A percentile compares a stretch with the other conserved stretches of the same genome.
Evolutionary conservation across 1,140 invertebrate species (phyloP).

Genomic region (Stegodyphus mimosarum): DNA sequence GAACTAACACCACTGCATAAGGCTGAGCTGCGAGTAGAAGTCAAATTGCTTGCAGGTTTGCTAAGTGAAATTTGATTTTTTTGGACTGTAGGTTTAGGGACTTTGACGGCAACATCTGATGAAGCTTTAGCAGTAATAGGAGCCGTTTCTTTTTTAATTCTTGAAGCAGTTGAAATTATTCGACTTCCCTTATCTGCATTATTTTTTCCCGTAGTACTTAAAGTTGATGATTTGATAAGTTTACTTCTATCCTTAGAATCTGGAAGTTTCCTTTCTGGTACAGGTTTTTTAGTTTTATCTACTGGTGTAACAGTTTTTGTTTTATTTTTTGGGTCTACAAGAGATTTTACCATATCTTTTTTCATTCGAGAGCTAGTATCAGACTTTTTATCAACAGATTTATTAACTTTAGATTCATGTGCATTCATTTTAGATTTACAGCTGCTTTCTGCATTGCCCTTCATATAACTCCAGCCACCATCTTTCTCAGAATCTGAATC

Average conservation of each 20-base stretch:
- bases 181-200: neutral
- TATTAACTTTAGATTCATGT: neutral
- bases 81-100: neutral
- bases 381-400: neutral
- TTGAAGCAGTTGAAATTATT: neutral
- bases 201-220: neutral
- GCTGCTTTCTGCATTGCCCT: conserved; percentile 22
- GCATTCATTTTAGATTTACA: neutral
- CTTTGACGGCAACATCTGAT: neutral
- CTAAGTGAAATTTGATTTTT: neutral
- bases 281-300: conserved; percentile 21
- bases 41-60: neutral
- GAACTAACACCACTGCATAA: neutral
- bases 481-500: conserved; percentile 62
- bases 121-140: neutral
- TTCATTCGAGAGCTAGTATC: conserved; percentile 7
- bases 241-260: neutral
- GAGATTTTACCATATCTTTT: conserved; percentile 33
- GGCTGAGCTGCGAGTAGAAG: neutral
- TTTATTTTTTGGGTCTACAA: conserved; percentile 28
- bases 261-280: neutral
- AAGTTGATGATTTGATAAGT: neutral
- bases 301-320: neutral
- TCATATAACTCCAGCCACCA: conserved; percentile 61
- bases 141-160: neutral